Evolutionary conservation across 2,888 invertebrate species (phyloP), one percentile per base, ranked within the genome.

Genomic region (Lypha dubia): DNA sequence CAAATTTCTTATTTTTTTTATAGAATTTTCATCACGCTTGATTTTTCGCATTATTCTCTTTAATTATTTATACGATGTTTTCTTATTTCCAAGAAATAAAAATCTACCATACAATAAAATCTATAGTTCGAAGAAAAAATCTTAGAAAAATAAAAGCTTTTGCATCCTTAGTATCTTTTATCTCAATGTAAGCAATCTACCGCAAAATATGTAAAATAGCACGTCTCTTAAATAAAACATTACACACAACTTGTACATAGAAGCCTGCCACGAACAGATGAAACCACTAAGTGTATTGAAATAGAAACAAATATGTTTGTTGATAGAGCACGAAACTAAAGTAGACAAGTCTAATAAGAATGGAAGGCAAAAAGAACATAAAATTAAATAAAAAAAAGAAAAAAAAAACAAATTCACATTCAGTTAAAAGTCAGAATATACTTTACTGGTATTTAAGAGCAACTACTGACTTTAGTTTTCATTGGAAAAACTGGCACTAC

Each of bases 301-400:
- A 76, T 68, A 41, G 58, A 77, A 76, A 28, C 44, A 77, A 73
- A 83, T 60, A 73, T 58, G 20, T 22, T n/a, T 63, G 74, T 56
- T 83, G 83, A 83, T 83, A 79, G 74, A 70, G 74, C 83, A 83
- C 79, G 83, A 75, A 79, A 44, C 44, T 41, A 46, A 79, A 68
- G 44, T 65, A 79, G 71, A 73, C 77, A 74, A 79, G 74, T 15
- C 53, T 15, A n/a, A 58, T 4, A 28, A 35, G 62, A 70, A 62
- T 63, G 79, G 67, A 60, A 68, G 58, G 22, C 41, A 20, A 24
- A 6, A 49, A 38, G 4, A 32, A 32, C 15, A 17, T 4, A 20
- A 11, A 62, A 41, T 7, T 7, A 41, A 22, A 49, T 15, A 1
- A 3, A n/a, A 11, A 11, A 46, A n/a, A n/a, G 3, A 13, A 49